phyloP scores from a whole-genome alignment of 35 echinoderm and acorn worm genomes.

The Apostichopus japonicus region DNA sequence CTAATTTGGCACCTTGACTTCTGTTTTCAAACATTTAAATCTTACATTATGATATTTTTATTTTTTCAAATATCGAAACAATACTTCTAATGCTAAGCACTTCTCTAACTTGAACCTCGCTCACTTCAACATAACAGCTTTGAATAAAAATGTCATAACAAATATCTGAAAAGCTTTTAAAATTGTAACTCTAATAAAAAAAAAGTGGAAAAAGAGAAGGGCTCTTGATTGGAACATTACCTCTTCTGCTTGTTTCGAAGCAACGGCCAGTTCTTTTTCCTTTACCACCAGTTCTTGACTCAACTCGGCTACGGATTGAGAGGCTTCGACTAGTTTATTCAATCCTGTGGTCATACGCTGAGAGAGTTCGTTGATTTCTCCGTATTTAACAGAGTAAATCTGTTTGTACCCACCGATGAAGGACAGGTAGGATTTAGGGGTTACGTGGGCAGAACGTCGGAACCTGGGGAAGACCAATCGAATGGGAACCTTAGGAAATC shows the following conservation, averaged over 20 bases:
- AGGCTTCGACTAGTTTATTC: constrained; percentile 95
- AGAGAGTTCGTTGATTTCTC: constrained; percentile 92
- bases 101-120: no score
- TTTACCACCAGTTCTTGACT: constrained; percentile 86
- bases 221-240: constrained; percentile 38
- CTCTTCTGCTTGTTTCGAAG: constrained; percentile 90
- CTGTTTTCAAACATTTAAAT: no score
- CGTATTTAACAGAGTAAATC: constrained; percentile 86
- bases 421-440: constrained; percentile 98
- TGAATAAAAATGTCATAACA: no score
- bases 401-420: constrained; percentile 99
- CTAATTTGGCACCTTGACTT: background rate
- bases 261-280: constrained; percentile 96
- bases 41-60: no score
- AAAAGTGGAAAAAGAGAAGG: no score
- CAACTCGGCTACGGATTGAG: constrained; percentile 81
- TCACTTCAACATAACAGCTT: no score
- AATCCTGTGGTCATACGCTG: constrained; percentile 96
- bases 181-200: no score
- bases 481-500: background rate
- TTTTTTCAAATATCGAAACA: no score
- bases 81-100: no score
- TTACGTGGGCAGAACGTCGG: constrained; percentile 96
- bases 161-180: no score
- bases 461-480: constrained; percentile 56